Base-by-base conservation (phyloP, 2,797 vertebrate genomes). In the Eutrigla gurnardus region DNA sequence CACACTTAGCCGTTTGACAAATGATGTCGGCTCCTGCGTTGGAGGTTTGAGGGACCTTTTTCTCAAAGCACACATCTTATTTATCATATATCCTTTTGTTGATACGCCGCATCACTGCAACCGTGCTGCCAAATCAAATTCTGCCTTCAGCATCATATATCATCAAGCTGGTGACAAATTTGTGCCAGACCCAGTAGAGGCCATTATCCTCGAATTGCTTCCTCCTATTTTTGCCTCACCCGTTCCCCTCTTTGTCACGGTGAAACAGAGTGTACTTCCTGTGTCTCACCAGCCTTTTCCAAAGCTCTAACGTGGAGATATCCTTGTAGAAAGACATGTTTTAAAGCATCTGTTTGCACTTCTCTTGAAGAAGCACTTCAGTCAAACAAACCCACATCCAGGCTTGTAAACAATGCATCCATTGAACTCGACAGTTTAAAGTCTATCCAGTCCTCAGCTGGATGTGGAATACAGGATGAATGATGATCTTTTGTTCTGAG, bases 61-160 rank as follows among this genome's bases (percentile, higher is more conserved):
- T 58, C 73, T 6, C 5, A 0, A 42, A 25, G 10, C 35, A 46
- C 13, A 17, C 35, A 32, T 70, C 15, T 54, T 62, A 72, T 67
- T 66, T 25, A 45, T 65, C 73, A 72, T 36, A 65, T 66, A 47
- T 73, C 59, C 52, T 57, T 25, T 78, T 70, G 46, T 70, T 75
- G 52, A 65, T 62, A 59, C 55, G 42, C 58, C 66, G 12, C 15
- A 32, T 43, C 25, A 70, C 72, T 37, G 46, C 33, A 57, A 33
- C 32, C 55, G 10, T 7, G n/a, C 36, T 14, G 45, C 63, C 60
- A 58, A 62, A 80, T 77, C 46, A 59, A 59, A 77, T 52, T 53
- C 58, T 39, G 8, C 25, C 46, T 71, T 68, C 18, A 63, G 25
- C 17, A 35, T 57, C 47, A 43, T 72, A 66, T 54, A 35, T 65